Conservation (phyloP, 2,888 invertebrate genomes). For the Acanthococcus lagerstroemiae region DNA sequence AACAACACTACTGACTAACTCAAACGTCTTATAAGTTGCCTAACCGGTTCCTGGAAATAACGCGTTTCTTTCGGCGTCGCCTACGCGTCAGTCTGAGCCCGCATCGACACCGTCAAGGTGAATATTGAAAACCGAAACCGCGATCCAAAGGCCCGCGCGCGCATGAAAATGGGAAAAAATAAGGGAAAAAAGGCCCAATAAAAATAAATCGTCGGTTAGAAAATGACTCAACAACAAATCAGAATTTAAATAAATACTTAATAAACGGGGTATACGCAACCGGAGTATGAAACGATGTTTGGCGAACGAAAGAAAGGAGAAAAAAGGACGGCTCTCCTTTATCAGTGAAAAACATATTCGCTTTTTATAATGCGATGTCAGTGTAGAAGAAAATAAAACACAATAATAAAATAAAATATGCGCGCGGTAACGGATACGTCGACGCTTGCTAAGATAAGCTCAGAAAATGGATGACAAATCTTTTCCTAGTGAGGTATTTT, state of each 20-base stretch:
- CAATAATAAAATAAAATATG: slow-evolving; percentile 30
- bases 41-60: too few species aligned
- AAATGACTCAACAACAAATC: neutral
- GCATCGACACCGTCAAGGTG: too few species aligned
- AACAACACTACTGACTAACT: too few species aligned
- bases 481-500: slow-evolving; percentile 15
- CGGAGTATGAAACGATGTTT: neutral
- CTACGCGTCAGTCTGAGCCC: too few species aligned
- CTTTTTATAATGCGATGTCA: slow-evolving; percentile 23
- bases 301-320: neutral
- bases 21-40: too few species aligned
- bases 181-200: too few species aligned
- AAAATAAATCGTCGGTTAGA: neutral
- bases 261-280: neutral
- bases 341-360: slow-evolving; percentile 29
- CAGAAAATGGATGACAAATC: slow-evolving; percentile 29
- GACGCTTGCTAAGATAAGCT: slow-evolving; percentile 15
- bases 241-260: neutral
- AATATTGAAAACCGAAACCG: too few species aligned
- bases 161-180: too few species aligned
- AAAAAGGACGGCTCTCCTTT: neutral
- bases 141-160: too few species aligned
- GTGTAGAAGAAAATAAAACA: slow-evolving; percentile 25
- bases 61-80: too few species aligned
- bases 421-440: slow-evolving; percentile 24